Conservation (phyloP, 2,888 invertebrate species). For the Polymixis lichenea region DNA sequence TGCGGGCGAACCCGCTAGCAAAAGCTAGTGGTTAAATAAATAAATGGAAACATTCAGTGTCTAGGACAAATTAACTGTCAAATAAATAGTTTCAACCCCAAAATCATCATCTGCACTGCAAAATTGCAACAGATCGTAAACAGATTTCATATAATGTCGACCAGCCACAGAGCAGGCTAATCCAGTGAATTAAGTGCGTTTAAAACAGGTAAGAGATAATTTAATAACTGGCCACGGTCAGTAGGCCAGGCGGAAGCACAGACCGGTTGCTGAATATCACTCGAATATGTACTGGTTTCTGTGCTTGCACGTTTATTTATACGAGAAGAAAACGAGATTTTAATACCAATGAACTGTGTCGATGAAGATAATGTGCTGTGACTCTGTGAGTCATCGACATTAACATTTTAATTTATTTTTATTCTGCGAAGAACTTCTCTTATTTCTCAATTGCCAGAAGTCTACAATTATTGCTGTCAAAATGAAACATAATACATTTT, state of each 20-base stretch:
- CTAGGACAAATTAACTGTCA: background rate
- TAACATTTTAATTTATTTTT: slow-evolving; percentile 9
- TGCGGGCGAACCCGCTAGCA: too few relatives aligned
- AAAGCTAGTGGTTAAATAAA: too few relatives aligned
- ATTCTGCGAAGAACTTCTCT: too few relatives aligned
- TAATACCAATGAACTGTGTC: slow-evolving; percentile 51
- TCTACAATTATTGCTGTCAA: too few relatives aligned
- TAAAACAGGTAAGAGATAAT: slow-evolving; percentile 53
- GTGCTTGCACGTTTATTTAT: slow-evolving; percentile 42
- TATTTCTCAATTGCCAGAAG: too few relatives aligned
- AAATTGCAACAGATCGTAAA: slow-evolving; percentile 20
- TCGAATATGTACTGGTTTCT: slow-evolving; percentile 37
- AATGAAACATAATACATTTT: too few relatives aligned
- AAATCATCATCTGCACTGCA: slow-evolving; percentile 1
- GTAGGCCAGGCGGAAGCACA: slow-evolving; percentile 70
- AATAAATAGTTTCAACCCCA: background rate
- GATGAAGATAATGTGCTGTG: slow-evolving; percentile 24
- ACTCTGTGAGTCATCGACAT: slow-evolving; percentile 44
- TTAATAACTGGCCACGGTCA: slow-evolving; percentile 66
- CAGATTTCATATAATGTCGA: slow-evolving; percentile 27
- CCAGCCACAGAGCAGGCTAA: slow-evolving; percentile 32
- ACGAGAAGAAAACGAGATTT: slow-evolving; percentile 46
- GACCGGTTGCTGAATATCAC: slow-evolving; percentile 59
- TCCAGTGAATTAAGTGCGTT: slow-evolving; percentile 41
- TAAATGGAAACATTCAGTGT: background rate